These are phyloP conservation scores for Darevskia nairensis DNA, from an alignment of 2,797 vertebrate species.

Conservation along the genomic window DNA sequence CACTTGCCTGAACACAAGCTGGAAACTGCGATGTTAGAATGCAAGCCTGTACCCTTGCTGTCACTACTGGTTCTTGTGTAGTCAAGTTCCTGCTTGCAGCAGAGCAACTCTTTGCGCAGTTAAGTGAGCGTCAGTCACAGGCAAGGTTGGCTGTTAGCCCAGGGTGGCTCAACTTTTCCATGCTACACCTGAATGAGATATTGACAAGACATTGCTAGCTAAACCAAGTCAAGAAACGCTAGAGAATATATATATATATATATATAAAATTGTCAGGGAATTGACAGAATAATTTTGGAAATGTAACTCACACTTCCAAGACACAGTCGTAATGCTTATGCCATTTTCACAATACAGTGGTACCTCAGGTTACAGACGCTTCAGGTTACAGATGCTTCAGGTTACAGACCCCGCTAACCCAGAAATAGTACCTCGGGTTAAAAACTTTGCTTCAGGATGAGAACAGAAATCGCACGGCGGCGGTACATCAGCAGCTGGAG, in stretches of 20 bases:
- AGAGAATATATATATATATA: slow-evolving; percentile 1
- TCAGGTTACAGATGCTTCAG: too few species aligned
- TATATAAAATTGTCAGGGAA: slow-evolving; percentile 54
- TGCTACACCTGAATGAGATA: slow-evolving; percentile 89
- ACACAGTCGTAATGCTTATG: slow-evolving; percentile 27
- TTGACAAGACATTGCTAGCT: slow-evolving; percentile 79
- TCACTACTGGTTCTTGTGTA: slow-evolving; percentile 70
- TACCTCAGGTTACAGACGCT: too few species aligned
- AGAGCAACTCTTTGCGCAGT: slow-evolving; percentile 82
- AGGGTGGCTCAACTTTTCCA: slow-evolving; percentile 71
- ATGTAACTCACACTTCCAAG: slow-evolving; percentile 46
- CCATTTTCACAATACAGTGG: slow-evolving; percentile 17
- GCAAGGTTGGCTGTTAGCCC: slow-evolving; percentile 76
- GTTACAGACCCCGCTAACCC: too few species aligned
- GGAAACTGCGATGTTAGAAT: slow-evolving; percentile 74
- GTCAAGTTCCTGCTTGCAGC: slow-evolving; percentile 73
- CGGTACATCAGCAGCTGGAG: too few species aligned
- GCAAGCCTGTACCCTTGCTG: slow-evolving; percentile 70
- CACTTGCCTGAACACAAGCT: slow-evolving; percentile 77
- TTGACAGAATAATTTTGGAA: slow-evolving; percentile 76
- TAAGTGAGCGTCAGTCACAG: slow-evolving; percentile 76
- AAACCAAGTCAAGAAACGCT: slow-evolving; percentile 59
- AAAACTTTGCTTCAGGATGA: too few species aligned
- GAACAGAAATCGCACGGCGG: too few species aligned
- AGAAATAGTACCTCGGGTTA: too few species aligned